Conservation (phyloP, 2,888 invertebrate genomes). For the Thumatha senex region DNA sequence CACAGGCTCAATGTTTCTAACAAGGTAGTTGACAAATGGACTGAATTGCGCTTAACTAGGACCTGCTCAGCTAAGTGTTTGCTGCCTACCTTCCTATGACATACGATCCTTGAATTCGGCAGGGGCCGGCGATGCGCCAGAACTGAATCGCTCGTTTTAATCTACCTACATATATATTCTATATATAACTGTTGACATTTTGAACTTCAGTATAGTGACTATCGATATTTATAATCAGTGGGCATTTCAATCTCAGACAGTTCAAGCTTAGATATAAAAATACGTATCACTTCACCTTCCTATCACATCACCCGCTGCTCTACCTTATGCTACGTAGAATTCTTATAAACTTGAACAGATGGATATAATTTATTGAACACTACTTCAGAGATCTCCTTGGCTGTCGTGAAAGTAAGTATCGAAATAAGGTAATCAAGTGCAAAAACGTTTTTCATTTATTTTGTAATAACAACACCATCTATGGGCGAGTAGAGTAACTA, state of each 20-base stretch:
- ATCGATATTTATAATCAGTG: no score
- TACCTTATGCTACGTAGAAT: conserved; percentile 5
- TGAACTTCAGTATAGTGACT: no score
- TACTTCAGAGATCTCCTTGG: conserved; percentile 22
- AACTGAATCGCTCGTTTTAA: no score
- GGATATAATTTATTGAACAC: neutral
- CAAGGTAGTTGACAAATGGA: conserved; percentile 29
- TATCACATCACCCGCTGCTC: conserved; percentile 25
- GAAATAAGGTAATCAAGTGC: conserved; percentile 11
- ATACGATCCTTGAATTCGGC: no score
- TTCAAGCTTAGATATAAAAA: no score
- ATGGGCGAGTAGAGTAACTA: conserved; percentile 49
- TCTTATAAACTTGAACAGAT: conserved; percentile 3
- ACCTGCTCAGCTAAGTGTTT: conserved; percentile 5
- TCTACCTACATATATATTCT: no score
- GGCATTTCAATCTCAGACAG: no score
- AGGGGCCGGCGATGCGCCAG: no score
- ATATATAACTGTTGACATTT: no score
- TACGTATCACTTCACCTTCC: no score
- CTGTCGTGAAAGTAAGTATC: conserved; percentile 21
- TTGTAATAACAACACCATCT: conserved; percentile 51
- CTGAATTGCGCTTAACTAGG: conserved; percentile 34
- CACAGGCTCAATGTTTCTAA: conserved; percentile 36
- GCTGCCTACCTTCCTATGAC: no score
- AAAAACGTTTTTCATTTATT: conserved; percentile 2